These are phyloP conservation scores for Psettodes erumei DNA, from an alignment of 2,113 vertebrate genomes.

Conservation along the genomic window DNA sequence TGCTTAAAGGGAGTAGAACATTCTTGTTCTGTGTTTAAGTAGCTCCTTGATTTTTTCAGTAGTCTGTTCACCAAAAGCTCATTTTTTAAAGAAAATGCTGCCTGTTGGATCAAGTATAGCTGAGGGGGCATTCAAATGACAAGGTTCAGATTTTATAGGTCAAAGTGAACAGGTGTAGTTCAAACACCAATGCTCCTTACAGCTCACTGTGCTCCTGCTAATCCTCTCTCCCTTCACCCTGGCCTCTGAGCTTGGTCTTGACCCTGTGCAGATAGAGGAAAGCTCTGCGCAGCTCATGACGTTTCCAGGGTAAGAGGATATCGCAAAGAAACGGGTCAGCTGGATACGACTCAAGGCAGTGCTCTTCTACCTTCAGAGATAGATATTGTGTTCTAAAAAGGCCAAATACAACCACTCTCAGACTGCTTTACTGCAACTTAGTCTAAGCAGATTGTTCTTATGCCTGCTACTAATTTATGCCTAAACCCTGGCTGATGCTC, in stretches of 20 bases:
- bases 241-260: slow-evolving; percentile 36
- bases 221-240: slow-evolving; percentile 44
- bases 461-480: slow-evolving; percentile 34
- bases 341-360: slow-evolving; percentile 3
- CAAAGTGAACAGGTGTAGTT: slow-evolving; percentile 18
- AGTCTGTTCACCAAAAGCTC: background rate
- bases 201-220: slow-evolving; percentile 29
- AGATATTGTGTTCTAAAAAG: slow-evolving; percentile 31
- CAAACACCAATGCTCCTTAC: slow-evolving; percentile 19
- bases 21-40: background rate
- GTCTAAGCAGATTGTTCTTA: slow-evolving; percentile 43
- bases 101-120: background rate
- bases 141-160: background rate
- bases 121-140: background rate
- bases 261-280: slow-evolving; percentile 33
- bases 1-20: background rate
- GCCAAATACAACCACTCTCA: slow-evolving; percentile 18
- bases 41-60: background rate
- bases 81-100: no score
- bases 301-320: slow-evolving; percentile 68
- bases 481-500: slow-evolving; percentile 24
- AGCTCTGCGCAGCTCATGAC: slow-evolving; percentile 56
- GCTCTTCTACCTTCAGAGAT: slow-evolving; percentile 12
- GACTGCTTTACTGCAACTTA: slow-evolving; percentile 25
- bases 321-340: slow-evolving; percentile 59